Evolutionary conservation across 2,797 vertebrate species (phyloP), one percentile per base, ranked within the genome.

Genomic region (Hoplostethus atlanticus): DNA sequence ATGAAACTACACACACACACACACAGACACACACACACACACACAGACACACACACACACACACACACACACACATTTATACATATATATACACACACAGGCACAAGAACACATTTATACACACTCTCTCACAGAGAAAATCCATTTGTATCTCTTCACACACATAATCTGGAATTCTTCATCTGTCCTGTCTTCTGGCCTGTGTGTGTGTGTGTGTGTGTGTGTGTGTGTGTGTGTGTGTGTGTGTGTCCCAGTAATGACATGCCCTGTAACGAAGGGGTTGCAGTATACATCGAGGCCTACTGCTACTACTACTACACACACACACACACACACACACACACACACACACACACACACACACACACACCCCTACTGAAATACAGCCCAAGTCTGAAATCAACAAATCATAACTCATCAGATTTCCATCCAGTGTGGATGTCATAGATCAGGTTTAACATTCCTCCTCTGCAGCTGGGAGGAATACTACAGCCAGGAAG

Each of bases 401-500:
- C 88, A 93, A 92, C 91, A 92, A 91, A 93, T 88, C 89, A 88
- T 93, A 91, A 91, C 91, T 91, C 89, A 90, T 71, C 10, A 81
- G 61, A 81, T 89, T 87, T 86, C 82, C 86, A 83, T 84, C 77
- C 80, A 77, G 73, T 86, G 71, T 76, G 81, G 85, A 88, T 67
- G 69, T 81, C 84, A 77, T 72, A 80, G 84, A 89, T 91, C 88
- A 87, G 82, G 78, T 90, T 90, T 71, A 90, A 87, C 84, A 90
- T 91, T 89, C 83, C 78, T 85, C 64, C 50, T 67, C 73, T 85
- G 80, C 84, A 86, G 85, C 83, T 90, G 84, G 67, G 72, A 58
- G 48, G 42, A 63, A 68, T 67, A 73, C 40, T 57, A 16, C n/a
- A 64, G 16, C n/a, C 46, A 31, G 63, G 4, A 3, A 1, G 17